phyloP scores from a whole-genome alignment of 2,797 vertebrate genomes.

The Stomatorhinus walkeri region DNA sequence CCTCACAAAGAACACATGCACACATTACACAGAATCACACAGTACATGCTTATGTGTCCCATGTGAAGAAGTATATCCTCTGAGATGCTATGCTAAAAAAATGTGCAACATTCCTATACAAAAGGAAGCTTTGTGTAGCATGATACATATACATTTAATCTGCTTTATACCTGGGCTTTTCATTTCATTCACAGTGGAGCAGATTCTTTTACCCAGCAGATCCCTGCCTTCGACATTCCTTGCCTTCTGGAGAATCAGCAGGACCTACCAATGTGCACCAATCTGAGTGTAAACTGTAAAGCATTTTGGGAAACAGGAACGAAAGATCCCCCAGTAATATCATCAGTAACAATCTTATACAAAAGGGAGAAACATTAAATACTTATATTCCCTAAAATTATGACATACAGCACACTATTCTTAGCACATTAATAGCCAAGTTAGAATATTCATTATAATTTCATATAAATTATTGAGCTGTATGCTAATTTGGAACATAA shows the following conservation, averaged over 20 bases:
- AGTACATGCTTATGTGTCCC: background rate
- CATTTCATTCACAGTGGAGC: background rate
- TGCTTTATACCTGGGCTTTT: background rate
- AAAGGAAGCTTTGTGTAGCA: background rate
- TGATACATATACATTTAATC: background rate
- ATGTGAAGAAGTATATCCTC: background rate
- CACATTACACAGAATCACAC: background rate
- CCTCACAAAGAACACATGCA: background rate
- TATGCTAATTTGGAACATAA: background rate
- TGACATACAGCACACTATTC: constrained; percentile 24
- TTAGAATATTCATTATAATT: background rate
- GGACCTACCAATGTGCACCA: background rate
- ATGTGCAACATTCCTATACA: background rate
- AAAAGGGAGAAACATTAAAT: background rate
- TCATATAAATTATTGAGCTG: background rate
- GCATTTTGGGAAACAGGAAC: background rate
- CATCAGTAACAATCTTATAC: background rate
- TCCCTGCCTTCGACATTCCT: background rate
- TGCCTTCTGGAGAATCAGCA: background rate
- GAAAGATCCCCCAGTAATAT: background rate
- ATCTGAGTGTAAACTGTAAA: background rate
- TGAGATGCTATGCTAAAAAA: background rate
- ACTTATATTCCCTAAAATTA: constrained; percentile 33
- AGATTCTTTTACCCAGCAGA: background rate
- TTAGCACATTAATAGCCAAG: background rate